Percentiles rank a stretch among this genome's conserved stretches.
These are phyloP conservation scores for Ditylenchus dipsaci DNA, from an alignment of 1,140 invertebrate genomes.

Conservation along the genomic window DNA sequence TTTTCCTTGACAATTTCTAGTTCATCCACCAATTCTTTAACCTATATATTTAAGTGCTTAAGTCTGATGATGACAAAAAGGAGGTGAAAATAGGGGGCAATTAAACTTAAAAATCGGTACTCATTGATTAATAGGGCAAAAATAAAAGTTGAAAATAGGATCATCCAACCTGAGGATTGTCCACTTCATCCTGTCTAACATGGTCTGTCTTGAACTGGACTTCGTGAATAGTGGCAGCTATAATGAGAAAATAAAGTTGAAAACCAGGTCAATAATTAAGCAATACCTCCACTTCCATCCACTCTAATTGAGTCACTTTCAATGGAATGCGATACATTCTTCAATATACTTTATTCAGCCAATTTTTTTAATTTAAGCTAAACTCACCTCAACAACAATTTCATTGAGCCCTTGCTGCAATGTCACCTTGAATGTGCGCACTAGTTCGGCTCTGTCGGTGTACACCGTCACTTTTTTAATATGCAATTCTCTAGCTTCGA, in stretches of 20 bases:
- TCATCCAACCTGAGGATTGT: slow-evolving; percentile 34
- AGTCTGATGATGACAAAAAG: too few species aligned
- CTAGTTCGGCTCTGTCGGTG: slow-evolving; percentile 46
- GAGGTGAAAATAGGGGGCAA: too few species aligned
- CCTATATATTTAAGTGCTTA: background rate
- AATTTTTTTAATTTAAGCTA: background rate
- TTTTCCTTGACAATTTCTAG: background rate
- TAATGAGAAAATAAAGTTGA: too few species aligned
- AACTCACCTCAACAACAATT: slow-evolving; percentile 35
- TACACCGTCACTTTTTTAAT: slow-evolving; percentile 40
- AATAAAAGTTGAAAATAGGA: too few species aligned
- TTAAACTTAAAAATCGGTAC: too few species aligned
- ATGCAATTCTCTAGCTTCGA: slow-evolving; percentile 40
- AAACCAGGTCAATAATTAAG: too few species aligned
- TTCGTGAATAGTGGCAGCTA: slow-evolving; percentile 55
- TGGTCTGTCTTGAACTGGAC: slow-evolving; percentile 28
- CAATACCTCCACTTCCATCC: slow-evolving; percentile 33
- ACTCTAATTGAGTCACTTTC: background rate
- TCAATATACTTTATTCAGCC: background rate
- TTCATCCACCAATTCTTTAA: background rate
- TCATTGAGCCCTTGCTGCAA: slow-evolving; percentile 41
- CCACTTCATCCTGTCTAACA: slow-evolving; percentile 13
- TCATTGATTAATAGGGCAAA: too few species aligned
- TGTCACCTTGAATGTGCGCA: slow-evolving; percentile 25
- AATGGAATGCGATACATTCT: slow-evolving; percentile 32